Conservation (phyloP, 1,140 invertebrate genomes). For the Lethrus apterus region DNA sequence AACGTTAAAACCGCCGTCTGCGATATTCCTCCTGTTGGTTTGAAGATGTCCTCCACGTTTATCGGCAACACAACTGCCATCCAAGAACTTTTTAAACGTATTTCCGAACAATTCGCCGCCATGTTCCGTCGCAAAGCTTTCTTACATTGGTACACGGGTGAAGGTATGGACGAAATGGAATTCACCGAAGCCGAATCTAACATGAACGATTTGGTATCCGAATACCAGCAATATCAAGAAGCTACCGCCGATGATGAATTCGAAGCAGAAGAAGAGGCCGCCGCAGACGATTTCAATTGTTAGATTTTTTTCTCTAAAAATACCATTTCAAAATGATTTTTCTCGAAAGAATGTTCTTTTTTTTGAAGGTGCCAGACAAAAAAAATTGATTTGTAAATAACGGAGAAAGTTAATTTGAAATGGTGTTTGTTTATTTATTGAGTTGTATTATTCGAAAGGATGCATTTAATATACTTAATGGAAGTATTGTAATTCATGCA, state of each 20-base stretch:
- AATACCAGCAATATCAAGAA: conserved; percentile 90
- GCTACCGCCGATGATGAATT: conserved; percentile 75
- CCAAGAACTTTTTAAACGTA: conserved; percentile 59
- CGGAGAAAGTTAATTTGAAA: no score
- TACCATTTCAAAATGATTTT: no score
- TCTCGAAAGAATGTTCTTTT: no score
- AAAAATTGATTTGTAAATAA: neutral
- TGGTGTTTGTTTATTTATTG: neutral
- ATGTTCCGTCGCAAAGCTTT: conserved; percentile 72
- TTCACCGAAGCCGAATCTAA: conserved; percentile 74
- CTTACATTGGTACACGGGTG: conserved; percentile 26
- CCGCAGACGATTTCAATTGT: conserved; percentile 23
- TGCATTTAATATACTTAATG: neutral
- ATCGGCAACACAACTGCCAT: conserved; percentile 60
- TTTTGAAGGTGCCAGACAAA: no score
- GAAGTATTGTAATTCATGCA: no score
- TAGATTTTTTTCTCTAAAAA: conserved; percentile 5
- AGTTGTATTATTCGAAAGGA: neutral
- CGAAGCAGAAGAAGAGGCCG: conserved; percentile 63
- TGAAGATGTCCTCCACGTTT: conserved; percentile 65
- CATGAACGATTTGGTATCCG: conserved; percentile 86
- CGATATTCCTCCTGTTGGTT: conserved; percentile 56
- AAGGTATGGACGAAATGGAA: conserved; percentile 71
- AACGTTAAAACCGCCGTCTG: conserved; percentile 58
- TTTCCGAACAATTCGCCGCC: conserved; percentile 66